These are phyloP conservation scores for Acronicta alni DNA, from an alignment of 2,888 invertebrate genomes.

Conservation along the genomic window DNA sequence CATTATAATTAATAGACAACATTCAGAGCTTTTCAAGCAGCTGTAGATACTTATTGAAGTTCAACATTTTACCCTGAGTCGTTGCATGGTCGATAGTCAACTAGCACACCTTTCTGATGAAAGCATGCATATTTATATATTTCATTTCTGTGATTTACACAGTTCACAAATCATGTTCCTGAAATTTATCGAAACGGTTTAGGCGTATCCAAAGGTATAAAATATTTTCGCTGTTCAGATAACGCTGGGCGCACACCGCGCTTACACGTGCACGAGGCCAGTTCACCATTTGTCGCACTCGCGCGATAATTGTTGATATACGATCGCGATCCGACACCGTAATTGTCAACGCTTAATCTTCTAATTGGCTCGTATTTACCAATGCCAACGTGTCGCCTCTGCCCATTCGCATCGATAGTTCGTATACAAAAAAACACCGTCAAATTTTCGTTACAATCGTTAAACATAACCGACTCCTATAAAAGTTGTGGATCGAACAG, in stretches of 20 bases:
- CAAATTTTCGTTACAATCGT: conserved; percentile 57
- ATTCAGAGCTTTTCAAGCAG: too few species aligned
- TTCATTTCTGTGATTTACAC: neutral
- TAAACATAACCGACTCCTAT: conserved; percentile 66
- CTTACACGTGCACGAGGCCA: conserved; percentile 76
- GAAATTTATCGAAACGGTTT: conserved; percentile 21
- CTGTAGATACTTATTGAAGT: too few species aligned
- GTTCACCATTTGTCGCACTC: conserved; percentile 87
- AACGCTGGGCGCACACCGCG: conserved; percentile 65
- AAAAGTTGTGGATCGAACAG: conserved; percentile 72
- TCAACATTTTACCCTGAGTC: too few species aligned
- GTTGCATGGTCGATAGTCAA: too few species aligned
- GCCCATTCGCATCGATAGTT: conserved; percentile 74
- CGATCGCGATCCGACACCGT: conserved; percentile 87
- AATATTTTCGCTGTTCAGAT: conserved; percentile 54
- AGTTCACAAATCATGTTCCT: conserved; percentile 3
- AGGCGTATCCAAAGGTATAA: conserved; percentile 42
- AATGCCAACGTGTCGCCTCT: conserved; percentile 83
- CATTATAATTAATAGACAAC: too few species aligned
- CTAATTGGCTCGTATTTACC: conserved; percentile 89
- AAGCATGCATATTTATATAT: neutral
- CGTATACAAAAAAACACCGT: conserved; percentile 69
- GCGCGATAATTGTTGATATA: conserved; percentile 89
- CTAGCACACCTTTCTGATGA: neutral
- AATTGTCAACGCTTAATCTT: conserved; percentile 90